phyloP scores from a whole-genome alignment of 53 echinoderm and acorn worm genomes.

The Paracentrotus lividus region DNA sequence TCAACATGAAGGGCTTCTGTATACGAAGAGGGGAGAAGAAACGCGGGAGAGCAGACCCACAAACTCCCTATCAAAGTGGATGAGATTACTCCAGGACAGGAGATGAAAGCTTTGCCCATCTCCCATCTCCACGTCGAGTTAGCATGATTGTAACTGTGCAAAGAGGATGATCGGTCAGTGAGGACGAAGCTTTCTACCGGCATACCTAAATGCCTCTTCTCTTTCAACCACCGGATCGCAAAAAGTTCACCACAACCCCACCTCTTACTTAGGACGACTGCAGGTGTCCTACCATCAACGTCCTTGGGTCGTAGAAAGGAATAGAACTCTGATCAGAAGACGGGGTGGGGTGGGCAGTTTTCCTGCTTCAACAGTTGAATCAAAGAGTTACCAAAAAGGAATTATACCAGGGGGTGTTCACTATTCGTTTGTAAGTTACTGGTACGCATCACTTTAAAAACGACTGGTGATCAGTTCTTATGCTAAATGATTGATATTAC shows the following conservation, averaged over 20 bases:
- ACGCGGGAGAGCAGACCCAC: neutral
- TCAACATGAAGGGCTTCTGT: neutral
- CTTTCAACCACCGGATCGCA: conserved; percentile 52
- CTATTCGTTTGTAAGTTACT: no score
- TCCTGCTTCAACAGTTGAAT: no score
- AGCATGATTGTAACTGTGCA: neutral
- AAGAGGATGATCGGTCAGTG: conserved; percentile 6
- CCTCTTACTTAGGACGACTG: conserved; percentile 2
- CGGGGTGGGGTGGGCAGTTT: no score
- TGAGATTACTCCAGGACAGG: neutral
- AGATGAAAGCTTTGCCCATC: no score
- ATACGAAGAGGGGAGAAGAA: neutral
- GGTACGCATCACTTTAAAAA: no score
- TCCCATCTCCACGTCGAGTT: no score
- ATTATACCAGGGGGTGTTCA: no score
- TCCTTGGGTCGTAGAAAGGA: conserved; percentile 19
- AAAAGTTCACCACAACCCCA: conserved; percentile 67
- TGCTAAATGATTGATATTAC: no score
- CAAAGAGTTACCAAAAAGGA: no score
- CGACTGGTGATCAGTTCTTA: no score
- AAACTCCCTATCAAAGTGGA: neutral
- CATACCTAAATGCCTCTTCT: conserved; percentile 67
- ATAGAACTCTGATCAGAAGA: no score
- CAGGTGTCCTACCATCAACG: conserved; percentile 56
- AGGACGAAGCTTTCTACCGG: conserved; percentile 14